Evolutionary conservation across 2,888 invertebrate genomes (phyloP), one percentile per base, ranked within the genome.

Genomic region (Euclidia mi): DNA sequence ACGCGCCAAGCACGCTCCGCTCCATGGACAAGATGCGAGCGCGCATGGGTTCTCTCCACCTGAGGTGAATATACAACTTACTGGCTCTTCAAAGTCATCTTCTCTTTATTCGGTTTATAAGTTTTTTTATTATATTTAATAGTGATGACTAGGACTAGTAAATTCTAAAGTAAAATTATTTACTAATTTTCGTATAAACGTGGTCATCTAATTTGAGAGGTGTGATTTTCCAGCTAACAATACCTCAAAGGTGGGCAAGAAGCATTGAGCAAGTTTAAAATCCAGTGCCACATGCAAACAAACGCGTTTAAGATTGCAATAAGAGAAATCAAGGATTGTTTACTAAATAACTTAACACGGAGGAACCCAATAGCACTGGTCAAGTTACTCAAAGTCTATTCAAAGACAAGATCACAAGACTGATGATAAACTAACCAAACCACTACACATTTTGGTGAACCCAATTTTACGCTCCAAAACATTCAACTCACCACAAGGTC

Each of bases 1-100:
- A 45, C 96, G 95, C n/a, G 96, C 95, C 7, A 96, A 95, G 85
- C 97, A 97, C 18, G 96, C 95, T 0, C 96, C 96, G 17, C 96
- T 96, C 82, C 95, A 95, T 0, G 95, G 95, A 74, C 97, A 97
- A 25, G 82, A 89, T 12, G 95, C 94, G 37, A 94, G 90, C 0
- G 95, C 94, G 84, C 96, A 96, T 0, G 95, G 95, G 46, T 95
- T 95, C 69, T 94, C 94, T 2, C 92, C 89, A 42, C 95, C 96
- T 96, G 29, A 31, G 11, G 2, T 20, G 34, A 44, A 46, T 25
- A 15, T 9, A 32, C 6, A 6, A 6, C 20, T 25, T 25, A 25
- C 7, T 25, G 20, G 4, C 20, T 25, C 7, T 25, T 25, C 6
- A 7, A 25, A 25, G 4, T 25, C 7, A 25, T n/a, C n/a, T n/a